Evolutionary conservation across 2,113 vertebrate genomes (phyloP).

Genomic region (Cottus gobio): DNA sequence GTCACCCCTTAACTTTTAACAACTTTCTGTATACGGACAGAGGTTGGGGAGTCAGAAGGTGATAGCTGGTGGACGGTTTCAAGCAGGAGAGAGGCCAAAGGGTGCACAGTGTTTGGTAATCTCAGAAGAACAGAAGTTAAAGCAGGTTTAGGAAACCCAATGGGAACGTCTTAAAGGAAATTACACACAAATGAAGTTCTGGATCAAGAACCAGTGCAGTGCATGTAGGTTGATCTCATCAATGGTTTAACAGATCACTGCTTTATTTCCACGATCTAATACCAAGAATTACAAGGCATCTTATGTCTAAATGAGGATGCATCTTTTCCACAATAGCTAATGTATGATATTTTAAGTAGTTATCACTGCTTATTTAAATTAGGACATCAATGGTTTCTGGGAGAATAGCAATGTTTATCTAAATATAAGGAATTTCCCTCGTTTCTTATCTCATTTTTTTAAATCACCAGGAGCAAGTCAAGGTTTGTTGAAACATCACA

Average conservation of each 20-base stretch:
- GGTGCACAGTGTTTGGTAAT: not conserved
- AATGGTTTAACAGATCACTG: not conserved
- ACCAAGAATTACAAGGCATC: not conserved
- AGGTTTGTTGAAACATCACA: not conserved
- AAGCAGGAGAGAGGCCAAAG: not conserved
- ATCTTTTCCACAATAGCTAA: too few relatives aligned
- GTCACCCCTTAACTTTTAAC: not conserved
- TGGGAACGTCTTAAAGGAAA: not conserved
- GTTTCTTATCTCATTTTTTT: slow-evolving; percentile 1
- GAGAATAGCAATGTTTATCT: not conserved
- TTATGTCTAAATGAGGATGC: not conserved
- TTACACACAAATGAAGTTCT: not conserved
- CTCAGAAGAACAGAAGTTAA: not conserved
- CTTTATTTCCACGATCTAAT: not conserved
- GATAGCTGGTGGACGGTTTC: not conserved
- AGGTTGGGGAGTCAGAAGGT: not conserved
- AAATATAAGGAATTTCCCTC: slow-evolving; percentile 28
- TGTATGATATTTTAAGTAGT: too few relatives aligned
- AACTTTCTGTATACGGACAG: not conserved
- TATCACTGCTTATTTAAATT: not conserved
- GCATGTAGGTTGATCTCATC: not conserved
- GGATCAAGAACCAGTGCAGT: not conserved
- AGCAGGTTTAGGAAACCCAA: not conserved
- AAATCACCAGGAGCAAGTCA: slow-evolving; percentile 1
- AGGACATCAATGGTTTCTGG: not conserved